Base-by-base conservation (phyloP, 35 echinoderm and acorn worm species). In the Anneissia japonica region DNA sequence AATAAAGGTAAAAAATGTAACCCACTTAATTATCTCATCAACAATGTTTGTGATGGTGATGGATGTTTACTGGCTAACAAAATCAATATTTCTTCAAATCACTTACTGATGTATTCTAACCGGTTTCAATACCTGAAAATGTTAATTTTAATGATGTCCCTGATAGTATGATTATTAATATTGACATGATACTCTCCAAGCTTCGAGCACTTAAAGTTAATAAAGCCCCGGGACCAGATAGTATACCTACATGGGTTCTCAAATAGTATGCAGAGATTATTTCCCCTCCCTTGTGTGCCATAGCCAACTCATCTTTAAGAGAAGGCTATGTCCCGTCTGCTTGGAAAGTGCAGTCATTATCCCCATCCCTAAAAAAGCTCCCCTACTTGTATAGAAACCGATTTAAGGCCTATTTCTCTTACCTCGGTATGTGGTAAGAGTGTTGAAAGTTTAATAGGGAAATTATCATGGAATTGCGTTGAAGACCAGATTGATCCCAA, bases 291-390 rank as follows among this genome's bases (percentile, higher is more conserved):
- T 36, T 87, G 2, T 76, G 28, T 43, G 74, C 73, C 32, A 87
- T 87, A 37, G 76, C 38, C 31, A 87, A 87, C 85, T 77, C 35
- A 21, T 87, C 85, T 29, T 28, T 87, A 10, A 32, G 75, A n/a
- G 85, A 87, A 45, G 73, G 74, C 32, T 38, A 41, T 36, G 85
- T 87, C 43, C 85, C 85, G 7, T 19, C 32, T 3, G 41, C 23
- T 13, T 87, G 85, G 85, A 87, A 77, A n/a, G 35, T 34, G 85
- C 74, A 14, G 23, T 78, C 78, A 74, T 87, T 0, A 77, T 36
- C 21, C 74, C 85, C 11, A 87, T 79, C 35, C 75, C 73, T 23
- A 79, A 79, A 38, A 87, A n/a, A 31, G 12, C 2, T 34, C 46
- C 46, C 51, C 83, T 13, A 35, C 30, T 35, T 34, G 36, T 79